These are phyloP conservation scores for Idaea straminata DNA, from an alignment of 2,888 invertebrate genomes.

Conservation along the genomic window DNA sequence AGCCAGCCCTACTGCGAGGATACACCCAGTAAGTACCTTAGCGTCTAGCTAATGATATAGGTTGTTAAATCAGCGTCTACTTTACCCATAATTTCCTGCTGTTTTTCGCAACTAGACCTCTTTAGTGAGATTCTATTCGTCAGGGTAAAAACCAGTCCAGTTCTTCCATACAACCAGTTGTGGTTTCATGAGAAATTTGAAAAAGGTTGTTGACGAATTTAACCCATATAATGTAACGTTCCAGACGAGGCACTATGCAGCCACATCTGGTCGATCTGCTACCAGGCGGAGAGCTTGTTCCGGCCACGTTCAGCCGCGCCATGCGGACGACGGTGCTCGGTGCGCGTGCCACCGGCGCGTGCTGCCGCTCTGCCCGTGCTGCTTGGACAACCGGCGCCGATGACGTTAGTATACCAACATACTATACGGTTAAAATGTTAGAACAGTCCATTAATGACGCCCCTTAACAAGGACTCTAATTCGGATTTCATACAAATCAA, in stretches of 20 bases:
- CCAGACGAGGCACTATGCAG: slow-evolving; percentile 87
- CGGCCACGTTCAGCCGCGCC: slow-evolving; percentile 82
- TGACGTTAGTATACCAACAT: slow-evolving; percentile 69
- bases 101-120: no score
- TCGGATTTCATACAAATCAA: no score
- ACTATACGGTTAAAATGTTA: no score
- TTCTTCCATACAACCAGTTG: not conserved
- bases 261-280: slow-evolving; percentile 90
- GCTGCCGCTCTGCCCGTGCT: slow-evolving; percentile 78
- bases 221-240: slow-evolving; percentile 7
- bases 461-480: no score
- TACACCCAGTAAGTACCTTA: slow-evolving; percentile 79
- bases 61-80: no score
- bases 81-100: no score
- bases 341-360: slow-evolving; percentile 74
- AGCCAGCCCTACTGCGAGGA: slow-evolving; percentile 88
- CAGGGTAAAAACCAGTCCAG: no score
- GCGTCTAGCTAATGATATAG: not conserved
- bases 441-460: no score
- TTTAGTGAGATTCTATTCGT: no score
- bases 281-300: slow-evolving; percentile 88
- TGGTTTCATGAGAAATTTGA: not conserved
- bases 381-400: slow-evolving; percentile 87
- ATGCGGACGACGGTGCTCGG: slow-evolving; percentile 86
- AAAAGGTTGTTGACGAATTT: no score